Evolutionary conservation across 1,140 invertebrate genomes (phyloP), one percentile per base, ranked within the genome.

Genomic region (Cydia pomonella): DNA sequence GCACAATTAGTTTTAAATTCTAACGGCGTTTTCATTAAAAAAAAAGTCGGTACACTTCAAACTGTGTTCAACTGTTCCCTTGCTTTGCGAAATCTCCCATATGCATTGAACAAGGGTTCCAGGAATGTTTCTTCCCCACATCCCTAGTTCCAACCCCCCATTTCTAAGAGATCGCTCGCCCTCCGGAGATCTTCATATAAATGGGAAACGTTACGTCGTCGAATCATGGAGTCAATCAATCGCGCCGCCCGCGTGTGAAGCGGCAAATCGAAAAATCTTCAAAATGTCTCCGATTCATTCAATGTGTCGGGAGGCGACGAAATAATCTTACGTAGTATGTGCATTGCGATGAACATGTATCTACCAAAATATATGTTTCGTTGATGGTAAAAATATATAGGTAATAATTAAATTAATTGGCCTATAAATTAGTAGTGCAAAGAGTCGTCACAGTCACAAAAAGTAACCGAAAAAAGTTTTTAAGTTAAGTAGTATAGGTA

Each of bases 221-320:
- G 72, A 76, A 78, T 80, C 78, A 73, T 59, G 73, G 77, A 84
- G 81, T 84, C 83, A 81, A 84, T 84, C 83, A 84, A 82, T 81
- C 81, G 78, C 73, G 82, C 25, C 80, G 73, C 73, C 77, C 77
- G 82, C 73, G 76, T 82, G 80, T 82, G 82, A 80, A 84, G 82
- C 80, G 82, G 82, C 80, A 84, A 84, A 84, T 84, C 82, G 82
- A 82, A 82, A 81, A 81, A 79, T 81, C 76, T 79, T 75, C 76
- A 80, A 80, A 84, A 84, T 82, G 77, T 80, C 78, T 80, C 79
- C 78, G 77, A 80, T 80, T 80, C 78, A 76, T 76, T 79, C 77
- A 5, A 18, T 12, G 29, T 69, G n/a, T 10, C 27, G 27, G n/a
- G 64, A 38, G 23, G 27, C 27, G 27, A 69, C 64, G 64, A 69